Percentiles rank a stretch among this genome's conserved stretches.
Conservation (phyloP, 2,797 vertebrate species). For the Melopsittacus undulatus region DNA sequence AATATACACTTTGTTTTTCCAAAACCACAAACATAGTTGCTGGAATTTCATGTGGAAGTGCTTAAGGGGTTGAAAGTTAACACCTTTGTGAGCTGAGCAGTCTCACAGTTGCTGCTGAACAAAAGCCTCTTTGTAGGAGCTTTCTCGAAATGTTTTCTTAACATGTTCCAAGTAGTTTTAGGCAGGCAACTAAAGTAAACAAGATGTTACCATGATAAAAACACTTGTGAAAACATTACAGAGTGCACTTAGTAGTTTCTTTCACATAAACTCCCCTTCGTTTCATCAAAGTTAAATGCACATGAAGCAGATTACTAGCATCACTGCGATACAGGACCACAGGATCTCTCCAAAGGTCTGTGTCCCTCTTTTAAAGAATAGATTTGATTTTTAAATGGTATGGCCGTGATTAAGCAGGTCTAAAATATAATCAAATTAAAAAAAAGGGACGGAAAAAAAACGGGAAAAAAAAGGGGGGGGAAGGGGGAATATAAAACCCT, state of each 20-base stretch:
- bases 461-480: rapidly evolving
- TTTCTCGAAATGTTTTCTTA: conserved; percentile 99
- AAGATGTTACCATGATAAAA: conserved; percentile 99
- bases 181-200: conserved; percentile 99
- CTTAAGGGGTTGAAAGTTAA: conserved; percentile 98
- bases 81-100: conserved; percentile 93
- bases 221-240: conserved; percentile 99
- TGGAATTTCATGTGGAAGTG: conserved; percentile 97
- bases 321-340: background rate
- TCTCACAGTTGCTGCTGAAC: conserved; percentile 88
- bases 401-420: background rate
- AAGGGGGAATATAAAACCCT: background rate
- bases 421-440: background rate
- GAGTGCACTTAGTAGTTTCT: conserved; percentile 88
- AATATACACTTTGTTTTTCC: conserved; percentile 85
- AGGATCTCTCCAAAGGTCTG: background rate
- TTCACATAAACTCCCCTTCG: conserved; percentile 79
- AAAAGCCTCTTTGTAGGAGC: conserved; percentile 97
- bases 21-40: conserved; percentile 85
- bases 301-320: conserved; percentile 54
- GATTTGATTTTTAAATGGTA: background rate
- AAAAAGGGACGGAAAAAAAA: background rate
- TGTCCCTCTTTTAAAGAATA: background rate
- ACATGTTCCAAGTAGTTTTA: conserved; percentile 99
- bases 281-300: conserved; percentile 73